These are phyloP conservation scores for Pelochelys cantorii DNA, from an alignment of 2,797 vertebrate genomes.

Conservation along the genomic window DNA sequence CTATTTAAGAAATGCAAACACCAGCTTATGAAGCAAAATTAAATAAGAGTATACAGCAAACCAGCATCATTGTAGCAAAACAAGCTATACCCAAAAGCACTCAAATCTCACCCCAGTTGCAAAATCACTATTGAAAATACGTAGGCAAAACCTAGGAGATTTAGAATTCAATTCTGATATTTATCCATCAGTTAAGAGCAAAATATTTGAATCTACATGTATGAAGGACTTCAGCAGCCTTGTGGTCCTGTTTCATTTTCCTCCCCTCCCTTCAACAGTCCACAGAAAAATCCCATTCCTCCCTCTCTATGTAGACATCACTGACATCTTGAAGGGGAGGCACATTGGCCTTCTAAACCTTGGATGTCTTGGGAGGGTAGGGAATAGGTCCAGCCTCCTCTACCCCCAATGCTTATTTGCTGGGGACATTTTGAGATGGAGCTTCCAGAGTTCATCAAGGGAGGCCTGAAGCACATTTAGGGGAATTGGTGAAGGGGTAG, in stretches of 20 bases:
- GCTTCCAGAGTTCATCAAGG: neutral
- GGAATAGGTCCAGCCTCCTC: neutral
- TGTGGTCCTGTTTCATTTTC: neutral
- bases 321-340: neutral
- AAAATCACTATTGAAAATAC: neutral
- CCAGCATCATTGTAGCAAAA: neutral
- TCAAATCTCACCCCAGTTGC: neutral
- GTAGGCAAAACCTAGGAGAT: neutral
- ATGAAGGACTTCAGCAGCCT: neutral
- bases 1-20: rapidly evolving
- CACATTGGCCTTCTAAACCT: neutral
- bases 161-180: neutral
- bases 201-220: neutral
- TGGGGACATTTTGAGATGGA: neutral
- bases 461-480: neutral
- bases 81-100: neutral
- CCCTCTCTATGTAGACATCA: neutral
- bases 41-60: neutral
- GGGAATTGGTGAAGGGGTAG: neutral
- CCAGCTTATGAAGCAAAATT: rapidly evolving
- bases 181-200: neutral
- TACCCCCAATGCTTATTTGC: rapidly evolving
- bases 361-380: neutral
- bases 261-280: neutral
- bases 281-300: neutral